Evolutionary conservation across 2,113 vertebrate genomes (phyloP), one percentile per base, ranked within the genome.

Genomic region (Prunella himalayana): DNA sequence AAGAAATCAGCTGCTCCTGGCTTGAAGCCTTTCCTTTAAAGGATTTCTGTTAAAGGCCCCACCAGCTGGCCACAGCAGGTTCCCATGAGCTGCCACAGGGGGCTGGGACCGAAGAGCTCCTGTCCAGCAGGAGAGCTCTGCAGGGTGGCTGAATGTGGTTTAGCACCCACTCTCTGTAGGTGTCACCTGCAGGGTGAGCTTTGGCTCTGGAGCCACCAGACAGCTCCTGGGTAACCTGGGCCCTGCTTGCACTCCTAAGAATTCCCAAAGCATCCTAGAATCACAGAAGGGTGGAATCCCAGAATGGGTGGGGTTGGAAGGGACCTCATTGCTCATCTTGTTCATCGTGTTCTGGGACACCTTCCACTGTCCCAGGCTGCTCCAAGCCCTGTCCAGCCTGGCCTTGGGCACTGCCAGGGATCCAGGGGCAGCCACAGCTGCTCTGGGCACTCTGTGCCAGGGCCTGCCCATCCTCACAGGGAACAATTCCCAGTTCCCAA

Each of bases 121-220:
- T 47, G 6, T 35, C 14, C 56, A 47, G 14, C 50, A 51, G 51
- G 14, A 44, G 49, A 53, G 24, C 35, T 39, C 82, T 84, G 16
- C 39, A 15, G 13, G n/a, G 12, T 2, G 13, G 6, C 8, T 64
- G 54, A 20, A 59, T 0, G 0, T 0, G 4, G 45, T 44, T 56
- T 13, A n/a, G 39, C 13, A 33, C 7, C 24, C 6, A 1, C 41
- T 33, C 57, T 25, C 51, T 16, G 11, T 1, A 14, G 64, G 31
- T 13, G 18, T 33, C 50, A 30, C 13, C 22, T 37, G 31, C 35
- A 81, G 33, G 45, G 15, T 3, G 2, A 84, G 35, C 59, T 75
- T 65, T 51, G 56, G 24, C 16, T 66, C 56, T 47, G 21, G 7
- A 6, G 35, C 79, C 51, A 35, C 42, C 63, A 21, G 44, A 30